These are phyloP conservation scores for Dicrostonyx torquatus DNA, from an alignment of 2,797 vertebrate species.

Conservation along the genomic window DNA sequence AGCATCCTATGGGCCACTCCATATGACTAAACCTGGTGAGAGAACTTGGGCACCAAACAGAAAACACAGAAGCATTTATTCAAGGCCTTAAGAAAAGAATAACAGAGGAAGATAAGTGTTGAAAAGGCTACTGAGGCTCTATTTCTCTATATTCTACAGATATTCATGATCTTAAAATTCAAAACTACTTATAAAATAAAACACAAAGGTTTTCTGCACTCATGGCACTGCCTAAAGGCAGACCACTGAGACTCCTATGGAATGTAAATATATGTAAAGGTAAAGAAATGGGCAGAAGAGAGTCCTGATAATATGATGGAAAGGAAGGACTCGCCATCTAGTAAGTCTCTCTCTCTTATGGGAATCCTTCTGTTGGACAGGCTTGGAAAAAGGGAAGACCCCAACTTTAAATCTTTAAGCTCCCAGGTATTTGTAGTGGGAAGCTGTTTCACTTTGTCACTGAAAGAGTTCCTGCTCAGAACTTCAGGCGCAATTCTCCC, in stretches of 20 bases:
- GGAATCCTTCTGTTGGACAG: not conserved
- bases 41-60: not conserved
- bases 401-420: not conserved
- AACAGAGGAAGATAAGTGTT: not conserved
- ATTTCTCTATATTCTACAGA: not conserved
- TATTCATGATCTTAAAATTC: not conserved
- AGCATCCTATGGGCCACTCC: not conserved
- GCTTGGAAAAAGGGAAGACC: not conserved
- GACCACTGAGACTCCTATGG: not conserved
- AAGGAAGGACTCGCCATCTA: not conserved
- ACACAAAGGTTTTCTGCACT: not conserved
- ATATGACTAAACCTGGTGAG: not conserved
- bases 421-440: not conserved
- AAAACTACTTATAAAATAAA: constrained; percentile 14
- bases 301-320: not conserved
- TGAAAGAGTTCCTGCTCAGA: not conserved
- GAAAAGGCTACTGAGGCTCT: not conserved
- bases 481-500: not conserved
- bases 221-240: not conserved
- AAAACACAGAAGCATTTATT: not conserved
- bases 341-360: not conserved
- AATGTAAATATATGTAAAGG: not conserved
- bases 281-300: not conserved
- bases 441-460: not conserved
- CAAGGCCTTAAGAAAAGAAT: not conserved